phyloP scores from a whole-genome alignment of 92 coral and sea anemone genomes.

The Bergia sp. region DNA sequence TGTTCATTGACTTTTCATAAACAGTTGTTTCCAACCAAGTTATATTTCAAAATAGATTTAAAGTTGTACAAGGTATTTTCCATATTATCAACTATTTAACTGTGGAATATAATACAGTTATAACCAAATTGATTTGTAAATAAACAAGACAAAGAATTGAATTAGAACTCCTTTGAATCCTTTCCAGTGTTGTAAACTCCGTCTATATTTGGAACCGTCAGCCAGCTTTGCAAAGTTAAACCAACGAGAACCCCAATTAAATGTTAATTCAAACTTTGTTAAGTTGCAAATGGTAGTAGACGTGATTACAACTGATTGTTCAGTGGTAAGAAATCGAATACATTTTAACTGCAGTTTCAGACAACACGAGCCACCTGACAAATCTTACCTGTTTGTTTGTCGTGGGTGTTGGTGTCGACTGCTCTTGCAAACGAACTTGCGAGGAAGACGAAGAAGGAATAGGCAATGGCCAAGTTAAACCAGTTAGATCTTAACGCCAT shows the following conservation, averaged over 20 bases:
- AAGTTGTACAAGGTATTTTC: no score
- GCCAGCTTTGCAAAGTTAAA: no score
- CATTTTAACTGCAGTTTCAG: not conserved
- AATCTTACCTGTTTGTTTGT: constrained; percentile 2
- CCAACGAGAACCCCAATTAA: not conserved
- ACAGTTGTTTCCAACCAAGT: not conserved
- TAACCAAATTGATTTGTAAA: not conserved
- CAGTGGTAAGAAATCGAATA: not conserved
- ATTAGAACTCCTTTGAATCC: not conserved
- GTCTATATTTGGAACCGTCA: not conserved
- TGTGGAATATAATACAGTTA: not conserved
- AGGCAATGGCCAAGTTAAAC: not conserved
- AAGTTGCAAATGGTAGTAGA: not conserved
- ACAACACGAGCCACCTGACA: not conserved
- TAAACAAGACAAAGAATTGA: not conserved
- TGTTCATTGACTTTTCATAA: not conserved
- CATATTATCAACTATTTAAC: not conserved
- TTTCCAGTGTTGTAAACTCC: not conserved
- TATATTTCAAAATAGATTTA: not conserved
- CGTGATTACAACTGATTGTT: no score
- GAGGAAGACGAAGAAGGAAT: not conserved
- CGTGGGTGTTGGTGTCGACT: not conserved
- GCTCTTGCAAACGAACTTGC: not conserved
- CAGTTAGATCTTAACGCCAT: constrained; percentile 23
- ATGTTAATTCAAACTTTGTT: no score